These are phyloP conservation scores for Oophaga pumilio DNA, from an alignment of 2,113 vertebrate species.

Conservation along the genomic window DNA sequence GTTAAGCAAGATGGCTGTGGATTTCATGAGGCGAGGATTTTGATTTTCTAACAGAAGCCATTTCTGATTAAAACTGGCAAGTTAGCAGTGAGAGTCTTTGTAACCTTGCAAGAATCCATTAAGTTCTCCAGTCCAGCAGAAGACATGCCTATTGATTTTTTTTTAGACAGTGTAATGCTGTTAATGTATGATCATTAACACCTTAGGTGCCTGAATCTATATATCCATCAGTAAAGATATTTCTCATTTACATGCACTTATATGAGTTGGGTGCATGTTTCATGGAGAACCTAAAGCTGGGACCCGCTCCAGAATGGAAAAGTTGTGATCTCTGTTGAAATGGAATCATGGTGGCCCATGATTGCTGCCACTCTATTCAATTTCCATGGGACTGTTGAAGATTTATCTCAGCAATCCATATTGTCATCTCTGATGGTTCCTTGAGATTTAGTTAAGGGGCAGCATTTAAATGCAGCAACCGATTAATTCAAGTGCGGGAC, in stretches of 20 bases:
- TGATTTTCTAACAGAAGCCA: constrained; percentile 19
- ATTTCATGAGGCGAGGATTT: constrained; percentile 10
- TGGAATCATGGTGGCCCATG: too few relatives aligned
- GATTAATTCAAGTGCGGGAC: too few relatives aligned
- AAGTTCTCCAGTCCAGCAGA: not conserved
- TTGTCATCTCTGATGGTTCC: too few relatives aligned
- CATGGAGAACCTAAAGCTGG: too few relatives aligned
- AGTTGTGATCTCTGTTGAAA: too few relatives aligned
- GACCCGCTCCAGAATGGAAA: too few relatives aligned
- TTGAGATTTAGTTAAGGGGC: too few relatives aligned
- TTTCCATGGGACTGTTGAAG: too few relatives aligned
- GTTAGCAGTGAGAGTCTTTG: constrained; percentile 15
- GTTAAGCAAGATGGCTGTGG: constrained; percentile 20
- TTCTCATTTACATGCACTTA: not conserved
- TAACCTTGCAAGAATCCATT: constrained; percentile 39
- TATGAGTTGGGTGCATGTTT: not conserved
- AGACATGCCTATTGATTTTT: constrained; percentile 13
- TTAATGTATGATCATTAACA: constrained; percentile 16
- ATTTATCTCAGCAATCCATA: too few relatives aligned
- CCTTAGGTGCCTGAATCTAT: too few relatives aligned
- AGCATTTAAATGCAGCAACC: too few relatives aligned
- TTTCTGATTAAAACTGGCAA: constrained; percentile 44
- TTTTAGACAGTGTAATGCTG: constrained; percentile 1
- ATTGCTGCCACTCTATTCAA: too few relatives aligned
- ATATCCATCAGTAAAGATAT: not conserved